Base-by-base conservation (phyloP, 2,113 vertebrate genomes). In the Ochotona princeps region DNA sequence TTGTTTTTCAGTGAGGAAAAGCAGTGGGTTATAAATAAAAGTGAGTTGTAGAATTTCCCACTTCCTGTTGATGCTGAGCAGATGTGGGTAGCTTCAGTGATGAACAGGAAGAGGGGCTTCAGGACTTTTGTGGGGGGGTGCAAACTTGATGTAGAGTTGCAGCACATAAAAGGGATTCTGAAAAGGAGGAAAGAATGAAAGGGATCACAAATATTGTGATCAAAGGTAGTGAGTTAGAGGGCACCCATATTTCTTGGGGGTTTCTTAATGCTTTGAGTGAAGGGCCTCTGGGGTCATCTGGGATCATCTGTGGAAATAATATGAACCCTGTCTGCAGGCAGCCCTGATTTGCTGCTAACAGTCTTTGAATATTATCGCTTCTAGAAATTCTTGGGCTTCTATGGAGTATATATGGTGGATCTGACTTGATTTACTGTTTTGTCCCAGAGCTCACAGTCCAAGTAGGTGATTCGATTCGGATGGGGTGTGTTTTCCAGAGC, bases 401-500 rank as follows among this genome's bases (percentile, higher is more conserved):
- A 2, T 51, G 47, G 28, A 63, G 78, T 30, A 54, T 30, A 54
- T 72, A 8, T 21, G 54, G 54, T 85, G 23, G 21, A 6, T 63
- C 88, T n/a, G 85, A 97, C 74, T 66, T 25, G 32, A 26, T 51
- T 57, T 84, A 91, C 87, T 65, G 1, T 93, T 95, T 92, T 2
- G 1, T 87, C 94, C 96, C 96, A 2, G 96, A 97, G 92, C 89
- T 98, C 13, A 82, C 0, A 5, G 96, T 97, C 69, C 72, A 57
- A 0, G 38, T 96, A 1, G 98, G 97, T 18, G 97, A 96, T 67
- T 95, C 97, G 0, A 84, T 92, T 81, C 76, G 72, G 91, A 96
- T 98, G 95, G 54, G 2, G 30, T 98, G 98, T 97, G 80, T 87
- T 94, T 94, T 98, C 95, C 94, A 78, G 0, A 97, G 96, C 92